Base-by-base conservation (phyloP, 1,140 invertebrate species). In the Monochamus saltuarius region DNA sequence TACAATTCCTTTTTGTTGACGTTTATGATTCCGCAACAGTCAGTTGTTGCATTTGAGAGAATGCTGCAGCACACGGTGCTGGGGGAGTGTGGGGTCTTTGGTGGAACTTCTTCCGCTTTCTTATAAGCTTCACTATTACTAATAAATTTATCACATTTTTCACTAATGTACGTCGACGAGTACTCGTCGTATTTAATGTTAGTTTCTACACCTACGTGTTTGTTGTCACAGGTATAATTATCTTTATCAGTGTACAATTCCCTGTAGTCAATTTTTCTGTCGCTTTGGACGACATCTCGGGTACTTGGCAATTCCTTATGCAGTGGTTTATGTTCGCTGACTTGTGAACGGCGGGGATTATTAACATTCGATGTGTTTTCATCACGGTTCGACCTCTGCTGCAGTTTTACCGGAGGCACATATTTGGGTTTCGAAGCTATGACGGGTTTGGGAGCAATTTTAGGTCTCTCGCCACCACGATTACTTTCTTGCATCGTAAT, bases 61-160 rank as follows among this genome's bases (percentile, higher is more conserved):
- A 77, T 76, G 49, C 75, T 77, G 53, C 75, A 77, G 46, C 75
- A 77, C 7, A 77, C 73, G 8, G 75, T 77, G 46, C 73, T 76
- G 8, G 75, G 75, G 3, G 75, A 77, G 38, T 74, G 72, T 7
- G 74, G 72, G 3, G 72, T 62, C 55, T 73, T 72, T 10, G 56
- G 57, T 9, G 55, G 62, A 11, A 62, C 45, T 42, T 73, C 68
- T 38, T 69, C 60, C 16, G 61, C 56, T 57, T 64, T 67, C 47
- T 64, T 67, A 14, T 36, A 56, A 17, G 54, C 40, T 58, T 68
- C 66, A 39, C 47, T 52, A 47, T 55, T 62, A 52, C 35, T 57
- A 57, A 53, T 69, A 57, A 67, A 64, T 67, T 67, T 73, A 63
- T 68, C 65, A 65, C 67, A 69, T 63, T 70, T 72, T 62, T 70